Conservation (phyloP, 2,797 vertebrate species). For the Brachyalestes nurse region DNA sequence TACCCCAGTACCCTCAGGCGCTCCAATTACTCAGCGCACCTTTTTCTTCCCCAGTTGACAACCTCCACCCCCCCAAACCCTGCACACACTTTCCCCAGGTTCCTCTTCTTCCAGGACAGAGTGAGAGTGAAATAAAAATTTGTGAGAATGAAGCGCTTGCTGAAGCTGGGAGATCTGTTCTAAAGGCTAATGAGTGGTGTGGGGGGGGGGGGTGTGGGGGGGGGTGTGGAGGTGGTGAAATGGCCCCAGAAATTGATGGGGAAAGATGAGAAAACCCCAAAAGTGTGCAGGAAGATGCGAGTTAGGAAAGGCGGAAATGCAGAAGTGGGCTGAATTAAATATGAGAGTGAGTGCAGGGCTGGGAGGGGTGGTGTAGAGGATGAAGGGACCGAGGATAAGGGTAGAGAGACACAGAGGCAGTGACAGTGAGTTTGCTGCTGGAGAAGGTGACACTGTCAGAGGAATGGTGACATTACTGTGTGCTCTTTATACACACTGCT, state of each 20-base stretch:
- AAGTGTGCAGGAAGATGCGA: slow-evolving; percentile 23
- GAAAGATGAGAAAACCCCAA: slow-evolving; percentile 21
- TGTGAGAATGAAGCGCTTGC: not conserved
- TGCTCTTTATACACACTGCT: slow-evolving; percentile 32
- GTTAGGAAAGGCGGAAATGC: slow-evolving; percentile 62
- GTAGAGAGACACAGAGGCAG: slow-evolving; percentile 35
- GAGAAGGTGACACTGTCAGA: slow-evolving; percentile 34
- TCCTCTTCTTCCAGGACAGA: slow-evolving; percentile 58
- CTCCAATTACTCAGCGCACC: slow-evolving; percentile 75
- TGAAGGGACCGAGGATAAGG: slow-evolving; percentile 26
- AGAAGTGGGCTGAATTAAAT: slow-evolving; percentile 67
- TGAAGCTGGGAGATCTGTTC: not conserved
- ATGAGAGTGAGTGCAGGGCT: slow-evolving; percentile 27
- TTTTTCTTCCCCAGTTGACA: slow-evolving; percentile 51
- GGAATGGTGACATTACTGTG: slow-evolving; percentile 19
- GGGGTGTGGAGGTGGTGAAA: not conserved
- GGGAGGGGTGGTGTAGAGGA: not conserved
- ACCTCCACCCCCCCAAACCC: not conserved
- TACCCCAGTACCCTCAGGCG: slow-evolving; percentile 66
- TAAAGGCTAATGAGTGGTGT: slow-evolving; percentile 57
- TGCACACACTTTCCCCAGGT: slow-evolving; percentile 37
- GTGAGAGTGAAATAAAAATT: slow-evolving; percentile 42
- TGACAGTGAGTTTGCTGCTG: slow-evolving; percentile 35
- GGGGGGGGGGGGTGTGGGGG: slow-evolving; percentile 38
- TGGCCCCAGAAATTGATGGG: slow-evolving; percentile 1